Conservation (phyloP, 2,888 invertebrate species). For the Plemyria rubiginata region DNA sequence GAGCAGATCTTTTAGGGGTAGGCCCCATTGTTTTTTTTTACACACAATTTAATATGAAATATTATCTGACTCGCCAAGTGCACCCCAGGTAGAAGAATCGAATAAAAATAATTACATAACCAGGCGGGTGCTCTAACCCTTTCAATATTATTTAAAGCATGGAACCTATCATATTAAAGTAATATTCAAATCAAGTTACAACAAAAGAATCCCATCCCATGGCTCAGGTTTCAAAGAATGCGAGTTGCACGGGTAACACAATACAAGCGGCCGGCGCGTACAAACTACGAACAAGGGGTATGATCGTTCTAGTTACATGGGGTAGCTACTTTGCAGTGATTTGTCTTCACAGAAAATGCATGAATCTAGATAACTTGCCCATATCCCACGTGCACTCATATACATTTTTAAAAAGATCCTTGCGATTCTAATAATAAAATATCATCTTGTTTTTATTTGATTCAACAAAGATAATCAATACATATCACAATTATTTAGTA, state of each 20-base stretch:
- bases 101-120: conserved; percentile 38
- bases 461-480: no score
- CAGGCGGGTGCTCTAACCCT: conserved; percentile 36
- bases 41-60: conserved; percentile 28
- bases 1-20: conserved; percentile 1
- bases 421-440: no score
- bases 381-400: background rate
- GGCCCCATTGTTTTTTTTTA: conserved; percentile 25
- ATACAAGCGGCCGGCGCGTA: conserved; percentile 68
- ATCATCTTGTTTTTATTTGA: no score
- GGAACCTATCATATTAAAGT: conserved; percentile 71
- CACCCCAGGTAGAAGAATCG: conserved; percentile 31
- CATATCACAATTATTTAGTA: no score
- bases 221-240: conserved; percentile 77
- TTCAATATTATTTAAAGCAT: conserved; percentile 62
- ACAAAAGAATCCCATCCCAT: conserved; percentile 76
- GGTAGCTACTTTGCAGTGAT: conserved; percentile 21
- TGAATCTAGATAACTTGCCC: background rate
- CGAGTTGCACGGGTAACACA: conserved; percentile 74
- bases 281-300: conserved; percentile 50
- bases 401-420: no score
- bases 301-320: conserved; percentile 21
- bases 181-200: conserved; percentile 78
- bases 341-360: conserved; percentile 2
- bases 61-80: conserved; percentile 27